Conservation (phyloP, 2,888 invertebrate species). For the Atrina japonica region DNA sequence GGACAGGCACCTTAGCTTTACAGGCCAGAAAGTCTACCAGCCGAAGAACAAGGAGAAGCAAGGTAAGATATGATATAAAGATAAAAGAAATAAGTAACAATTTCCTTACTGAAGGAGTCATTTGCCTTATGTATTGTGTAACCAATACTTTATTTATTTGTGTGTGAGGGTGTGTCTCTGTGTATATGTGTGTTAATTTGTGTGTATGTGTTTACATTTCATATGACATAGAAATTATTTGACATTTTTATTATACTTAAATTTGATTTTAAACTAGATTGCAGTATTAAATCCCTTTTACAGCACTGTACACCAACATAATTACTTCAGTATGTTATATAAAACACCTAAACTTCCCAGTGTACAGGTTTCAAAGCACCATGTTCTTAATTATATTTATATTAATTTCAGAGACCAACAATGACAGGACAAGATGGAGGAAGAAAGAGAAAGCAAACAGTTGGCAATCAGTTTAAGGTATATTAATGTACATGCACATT, state of each 20-base stretch:
- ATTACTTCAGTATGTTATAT: too few relatives aligned
- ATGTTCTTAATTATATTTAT: background rate
- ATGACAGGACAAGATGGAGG: constrained; percentile 52
- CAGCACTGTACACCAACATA: too few relatives aligned
- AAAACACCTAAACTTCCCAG: too few relatives aligned
- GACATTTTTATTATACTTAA: too few relatives aligned
- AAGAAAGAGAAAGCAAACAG: constrained; percentile 73
- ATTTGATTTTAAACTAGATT: too few relatives aligned
- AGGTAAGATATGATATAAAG: constrained; percentile 15
- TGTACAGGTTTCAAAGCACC: too few relatives aligned
- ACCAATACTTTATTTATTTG: background rate
- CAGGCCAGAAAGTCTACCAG: constrained; percentile 63
- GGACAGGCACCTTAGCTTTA: constrained; percentile 75
- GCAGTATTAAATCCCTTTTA: too few relatives aligned
- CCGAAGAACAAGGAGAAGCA: constrained; percentile 53
- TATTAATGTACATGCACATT: background rate
- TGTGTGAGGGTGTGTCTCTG: background rate
- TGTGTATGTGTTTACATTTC: too few relatives aligned
- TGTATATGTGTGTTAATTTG: too few relatives aligned
- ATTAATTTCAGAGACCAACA: constrained; percentile 43
- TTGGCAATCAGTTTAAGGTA: constrained; percentile 79
- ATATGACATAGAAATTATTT: too few relatives aligned
- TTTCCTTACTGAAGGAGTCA: too few relatives aligned
- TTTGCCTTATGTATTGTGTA: too few relatives aligned
- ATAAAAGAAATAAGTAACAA: background rate